Evolutionary conservation across 2,888 invertebrate species (phyloP).

Genomic region (Conus canariensis): DNA sequence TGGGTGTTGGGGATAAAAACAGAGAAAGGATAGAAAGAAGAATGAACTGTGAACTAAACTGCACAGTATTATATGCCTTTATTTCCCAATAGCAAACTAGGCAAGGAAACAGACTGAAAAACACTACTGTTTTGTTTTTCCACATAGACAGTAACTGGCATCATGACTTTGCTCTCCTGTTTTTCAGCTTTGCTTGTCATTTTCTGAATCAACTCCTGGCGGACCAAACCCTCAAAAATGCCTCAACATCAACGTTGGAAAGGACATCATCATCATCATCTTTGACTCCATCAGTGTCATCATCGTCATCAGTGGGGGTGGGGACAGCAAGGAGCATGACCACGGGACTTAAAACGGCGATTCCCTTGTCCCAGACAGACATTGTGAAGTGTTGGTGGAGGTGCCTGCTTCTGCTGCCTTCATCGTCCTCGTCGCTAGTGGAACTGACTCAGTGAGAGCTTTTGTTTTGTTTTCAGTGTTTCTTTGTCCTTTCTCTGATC

Average conservation of each 20-base stretch:
- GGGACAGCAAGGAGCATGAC: background rate
- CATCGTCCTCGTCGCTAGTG: constrained; percentile 53
- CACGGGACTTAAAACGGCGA: background rate
- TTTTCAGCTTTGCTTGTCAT: constrained; percentile 64
- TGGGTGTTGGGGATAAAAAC: too few relatives aligned
- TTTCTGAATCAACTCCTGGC: constrained; percentile 67
- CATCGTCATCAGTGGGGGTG: constrained; percentile 19
- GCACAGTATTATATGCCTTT: too few relatives aligned
- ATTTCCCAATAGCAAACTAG: too few relatives aligned
- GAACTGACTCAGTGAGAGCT: constrained; percentile 52
- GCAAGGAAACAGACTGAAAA: too few relatives aligned
- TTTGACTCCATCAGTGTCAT: background rate
- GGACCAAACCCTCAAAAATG: constrained; percentile 33
- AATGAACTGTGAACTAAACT: too few relatives aligned
- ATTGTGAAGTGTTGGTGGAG: constrained; percentile 68
- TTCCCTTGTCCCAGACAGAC: constrained; percentile 45
- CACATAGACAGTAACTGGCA: too few relatives aligned
- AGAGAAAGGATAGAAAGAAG: too few relatives aligned
- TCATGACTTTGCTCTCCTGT: background rate
- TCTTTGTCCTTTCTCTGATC: too few relatives aligned
- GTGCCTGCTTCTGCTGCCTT: constrained; percentile 58
- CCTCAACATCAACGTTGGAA: background rate
- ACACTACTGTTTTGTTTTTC: too few relatives aligned
- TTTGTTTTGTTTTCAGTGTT: background rate
- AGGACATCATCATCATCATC: background rate